Evolutionary conservation across 2,113 vertebrate species (phyloP), one percentile per base, ranked within the genome.

Genomic region (Thamnaconus septentrionalis): DNA sequence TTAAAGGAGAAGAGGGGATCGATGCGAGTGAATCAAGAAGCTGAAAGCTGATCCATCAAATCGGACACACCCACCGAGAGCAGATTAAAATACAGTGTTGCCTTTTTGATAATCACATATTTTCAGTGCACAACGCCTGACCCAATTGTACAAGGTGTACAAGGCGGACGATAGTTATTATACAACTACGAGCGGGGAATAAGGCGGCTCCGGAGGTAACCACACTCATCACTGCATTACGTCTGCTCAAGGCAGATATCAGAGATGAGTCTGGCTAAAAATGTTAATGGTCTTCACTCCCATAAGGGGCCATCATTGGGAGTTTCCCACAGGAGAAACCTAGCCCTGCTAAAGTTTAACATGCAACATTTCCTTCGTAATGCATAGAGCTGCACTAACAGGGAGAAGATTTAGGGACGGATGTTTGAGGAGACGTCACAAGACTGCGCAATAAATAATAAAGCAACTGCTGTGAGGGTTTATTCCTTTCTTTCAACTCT

Each of bases 21-120:
- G 31, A 74, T 56, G 55, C 2, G 9, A 64, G 12, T 44, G 61
- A 49, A 57, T 69, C 40, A 61, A 70, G 54, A 56, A 44, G 49
- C 54, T 7, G 6, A 3, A 8, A 75, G 56, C 50, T 60, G 51
- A 71, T 71, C 64, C 51, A 74, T 75, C 44, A 44, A 6, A 64
- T 45, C 39, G 49, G 55, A 70, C 18, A 31, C 18, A 31, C 18
- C 18, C 18, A 31, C 18, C 18, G 18, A 31, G 18, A 31, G 18
- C 18, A 31, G 18, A 31, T 31, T 31, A 31, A 31, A 31, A 31
- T 31, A 31, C 18, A 31, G 18, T 31, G 18, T 31, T 31, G 18
- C 18, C 18, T 31, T 31, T 31, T 31, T 31, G 18, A 31, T 31
- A 31, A 31, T 31, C 18, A 31, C 18, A 31, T 31, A 31, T 31